Percentiles rank a stretch among this genome's conserved stretches.
These are phyloP conservation scores for Caiman crocodilus DNA, from an alignment of 2,797 vertebrate species.

Conservation along the genomic window DNA sequence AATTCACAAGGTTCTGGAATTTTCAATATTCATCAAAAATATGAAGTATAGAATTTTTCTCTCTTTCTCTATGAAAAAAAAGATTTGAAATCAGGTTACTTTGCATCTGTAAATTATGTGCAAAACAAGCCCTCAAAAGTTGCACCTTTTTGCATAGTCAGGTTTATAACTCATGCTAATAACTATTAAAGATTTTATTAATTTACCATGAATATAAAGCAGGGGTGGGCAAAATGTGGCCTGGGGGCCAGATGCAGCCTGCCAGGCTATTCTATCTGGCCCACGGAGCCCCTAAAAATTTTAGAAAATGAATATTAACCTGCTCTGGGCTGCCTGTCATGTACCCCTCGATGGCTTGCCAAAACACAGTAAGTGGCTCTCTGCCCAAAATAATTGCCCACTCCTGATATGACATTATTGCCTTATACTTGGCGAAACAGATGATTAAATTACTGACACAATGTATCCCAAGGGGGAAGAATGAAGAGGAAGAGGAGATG, in stretches of 20 bases:
- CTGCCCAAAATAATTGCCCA: too few species aligned
- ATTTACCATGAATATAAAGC: slow-evolving; percentile 74
- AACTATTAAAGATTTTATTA: slow-evolving; percentile 78
- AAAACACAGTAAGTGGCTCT: too few species aligned
- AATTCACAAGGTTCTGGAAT: neutral
- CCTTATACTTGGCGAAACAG: slow-evolving; percentile 53
- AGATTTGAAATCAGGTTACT: slow-evolving; percentile 30
- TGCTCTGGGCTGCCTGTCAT: too few species aligned
- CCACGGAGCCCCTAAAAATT: too few species aligned
- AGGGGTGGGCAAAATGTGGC: too few species aligned
- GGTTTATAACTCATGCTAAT: slow-evolving; percentile 66
- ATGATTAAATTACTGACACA: slow-evolving; percentile 40
- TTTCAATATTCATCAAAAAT: slow-evolving; percentile 25
- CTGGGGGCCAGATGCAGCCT: too few species aligned
- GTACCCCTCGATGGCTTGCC: too few species aligned
- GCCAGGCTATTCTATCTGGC: too few species aligned
- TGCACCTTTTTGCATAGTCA: slow-evolving; percentile 44
- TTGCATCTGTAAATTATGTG: slow-evolving; percentile 48
- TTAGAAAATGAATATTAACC: too few species aligned
- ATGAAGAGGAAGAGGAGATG: neutral
- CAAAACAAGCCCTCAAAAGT: slow-evolving; percentile 72
- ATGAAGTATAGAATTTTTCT: neutral
- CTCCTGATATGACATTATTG: slow-evolving; percentile 38
- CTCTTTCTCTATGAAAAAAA: slow-evolving; percentile 1
- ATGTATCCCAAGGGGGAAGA: neutral